Conservation (phyloP, 53 echinoderm and acorn worm species). For the Luidia sarsii region DNA sequence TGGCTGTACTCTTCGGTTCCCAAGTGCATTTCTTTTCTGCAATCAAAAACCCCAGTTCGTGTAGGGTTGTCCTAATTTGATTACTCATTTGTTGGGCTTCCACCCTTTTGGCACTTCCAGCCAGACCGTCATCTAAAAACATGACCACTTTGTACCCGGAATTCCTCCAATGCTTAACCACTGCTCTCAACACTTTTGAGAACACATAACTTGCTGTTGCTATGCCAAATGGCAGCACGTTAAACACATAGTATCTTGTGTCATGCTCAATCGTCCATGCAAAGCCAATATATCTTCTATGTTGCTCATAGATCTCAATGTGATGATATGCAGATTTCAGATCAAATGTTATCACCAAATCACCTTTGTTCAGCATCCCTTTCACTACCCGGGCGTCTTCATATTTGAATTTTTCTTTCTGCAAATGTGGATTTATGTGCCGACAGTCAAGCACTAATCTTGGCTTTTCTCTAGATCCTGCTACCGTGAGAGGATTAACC, state of each 20-base stretch:
- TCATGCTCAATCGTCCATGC: too few species aligned
- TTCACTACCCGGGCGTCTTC: conserved; percentile 22
- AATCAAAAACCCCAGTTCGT: conserved; percentile 23
- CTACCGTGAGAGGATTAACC: conserved; percentile 27
- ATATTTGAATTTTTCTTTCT: conserved; percentile 46
- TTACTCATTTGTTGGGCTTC: not conserved
- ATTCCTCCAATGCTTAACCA: conserved; percentile 20
- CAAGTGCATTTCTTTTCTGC: conserved; percentile 32
- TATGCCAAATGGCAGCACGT: conserved; percentile 52
- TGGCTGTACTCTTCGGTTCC: conserved; percentile 6
- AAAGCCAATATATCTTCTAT: conserved; percentile 50
- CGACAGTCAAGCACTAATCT: conserved; percentile 54
- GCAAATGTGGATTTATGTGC: conserved; percentile 35
- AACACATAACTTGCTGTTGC: conserved; percentile 45
- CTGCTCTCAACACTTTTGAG: conserved; percentile 23
- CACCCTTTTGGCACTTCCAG: not conserved
- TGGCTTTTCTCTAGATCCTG: conserved; percentile 25
- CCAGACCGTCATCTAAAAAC: conserved; percentile 39
- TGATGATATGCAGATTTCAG: conserved; percentile 62
- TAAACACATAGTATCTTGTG: conserved; percentile 44
- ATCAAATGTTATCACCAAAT: conserved; percentile 50
- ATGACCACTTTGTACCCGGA: conserved; percentile 38
- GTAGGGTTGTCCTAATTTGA: not conserved
- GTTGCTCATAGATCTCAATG: conserved; percentile 47
- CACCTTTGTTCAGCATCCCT: conserved; percentile 37